A percentile compares a stretch with the other conserved stretches of the same genome.
Conservation (phyloP, 2,797 vertebrate genomes). For the Microchirus variegatus region DNA sequence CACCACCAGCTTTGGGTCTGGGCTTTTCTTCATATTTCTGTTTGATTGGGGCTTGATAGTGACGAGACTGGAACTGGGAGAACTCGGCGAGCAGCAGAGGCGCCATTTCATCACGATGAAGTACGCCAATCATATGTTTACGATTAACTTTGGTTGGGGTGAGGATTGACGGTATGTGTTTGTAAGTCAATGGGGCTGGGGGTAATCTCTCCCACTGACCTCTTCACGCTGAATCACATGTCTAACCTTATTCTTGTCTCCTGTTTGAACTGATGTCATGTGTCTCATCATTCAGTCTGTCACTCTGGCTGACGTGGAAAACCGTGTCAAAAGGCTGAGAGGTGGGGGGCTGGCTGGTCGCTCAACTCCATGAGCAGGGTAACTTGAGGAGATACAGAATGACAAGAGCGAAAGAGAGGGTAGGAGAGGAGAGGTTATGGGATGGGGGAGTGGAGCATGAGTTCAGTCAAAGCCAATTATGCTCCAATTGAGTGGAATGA, state of each 20-base stretch:
- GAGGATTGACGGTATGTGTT: constrained; percentile 36
- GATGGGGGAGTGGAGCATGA: constrained; percentile 41
- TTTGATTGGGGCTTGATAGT: constrained; percentile 80
- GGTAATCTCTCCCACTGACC: constrained; percentile 68
- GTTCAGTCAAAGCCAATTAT: constrained; percentile 71
- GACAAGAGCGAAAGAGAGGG: constrained; percentile 59
- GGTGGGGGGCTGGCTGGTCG: constrained; percentile 24
- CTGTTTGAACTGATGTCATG: constrained; percentile 76
- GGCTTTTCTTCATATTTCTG: constrained; percentile 75
- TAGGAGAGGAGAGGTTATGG: constrained; percentile 46
- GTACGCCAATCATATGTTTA: constrained; percentile 77
- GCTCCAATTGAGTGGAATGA: constrained; percentile 76
- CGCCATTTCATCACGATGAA: constrained; percentile 31
- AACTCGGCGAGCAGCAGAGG: constrained; percentile 39
- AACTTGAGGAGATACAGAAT: constrained; percentile 67
- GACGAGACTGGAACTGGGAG: constrained; percentile 54
- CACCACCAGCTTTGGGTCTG: constrained; percentile 51
- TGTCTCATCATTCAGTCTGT: constrained; percentile 75
- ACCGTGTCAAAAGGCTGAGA: constrained; percentile 56
- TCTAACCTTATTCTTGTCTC: constrained; percentile 77
- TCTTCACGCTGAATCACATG: constrained; percentile 75
- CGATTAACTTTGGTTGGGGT: constrained; percentile 69
- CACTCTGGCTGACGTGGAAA: constrained; percentile 66
- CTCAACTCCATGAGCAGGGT: constrained; percentile 45
- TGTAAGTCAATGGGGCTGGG: constrained; percentile 26